Evolutionary conservation across 2,797 vertebrate genomes (phyloP).

Genomic region (Leucoraja ocellata): DNA sequence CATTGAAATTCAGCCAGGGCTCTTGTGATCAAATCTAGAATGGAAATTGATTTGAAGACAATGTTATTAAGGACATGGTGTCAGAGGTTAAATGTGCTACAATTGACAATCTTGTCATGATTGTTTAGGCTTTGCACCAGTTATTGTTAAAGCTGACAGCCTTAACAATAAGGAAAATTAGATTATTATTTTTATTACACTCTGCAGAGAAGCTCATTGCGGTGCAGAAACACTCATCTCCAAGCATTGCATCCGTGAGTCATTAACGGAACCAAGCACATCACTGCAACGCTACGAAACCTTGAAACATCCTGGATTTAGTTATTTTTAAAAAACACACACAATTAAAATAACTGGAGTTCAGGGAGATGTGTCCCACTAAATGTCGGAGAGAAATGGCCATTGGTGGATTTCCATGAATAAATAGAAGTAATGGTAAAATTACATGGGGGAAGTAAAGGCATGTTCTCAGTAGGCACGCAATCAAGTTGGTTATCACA

Average conservation of each 20-base stretch:
- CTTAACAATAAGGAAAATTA: slow-evolving; percentile 29
- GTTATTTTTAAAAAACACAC: neutral
- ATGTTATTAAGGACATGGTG: slow-evolving; percentile 9
- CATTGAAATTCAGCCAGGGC: no score
- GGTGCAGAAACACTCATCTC: neutral
- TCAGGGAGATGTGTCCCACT: neutral
- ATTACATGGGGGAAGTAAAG: neutral
- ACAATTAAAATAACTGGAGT: neutral
- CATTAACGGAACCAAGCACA: neutral
- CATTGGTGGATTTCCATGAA: neutral
- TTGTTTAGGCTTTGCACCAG: neutral
- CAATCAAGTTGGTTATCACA: neutral
- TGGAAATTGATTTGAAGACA: neutral
- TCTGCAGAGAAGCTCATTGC: neutral
- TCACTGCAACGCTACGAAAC: no score
- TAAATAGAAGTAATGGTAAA: neutral
- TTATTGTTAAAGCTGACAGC: slow-evolving; percentile 31
- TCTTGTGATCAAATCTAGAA: no score
- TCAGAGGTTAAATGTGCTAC: neutral
- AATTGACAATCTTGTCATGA: slow-evolving; percentile 15
- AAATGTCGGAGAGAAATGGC: neutral
- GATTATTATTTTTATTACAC: slow-evolving; percentile 24
- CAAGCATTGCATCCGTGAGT: no score
- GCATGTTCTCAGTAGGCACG: neutral
- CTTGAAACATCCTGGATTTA: neutral